Base-by-base conservation (phyloP, 2,888 invertebrate species). In the Tigriopus californicus region DNA sequence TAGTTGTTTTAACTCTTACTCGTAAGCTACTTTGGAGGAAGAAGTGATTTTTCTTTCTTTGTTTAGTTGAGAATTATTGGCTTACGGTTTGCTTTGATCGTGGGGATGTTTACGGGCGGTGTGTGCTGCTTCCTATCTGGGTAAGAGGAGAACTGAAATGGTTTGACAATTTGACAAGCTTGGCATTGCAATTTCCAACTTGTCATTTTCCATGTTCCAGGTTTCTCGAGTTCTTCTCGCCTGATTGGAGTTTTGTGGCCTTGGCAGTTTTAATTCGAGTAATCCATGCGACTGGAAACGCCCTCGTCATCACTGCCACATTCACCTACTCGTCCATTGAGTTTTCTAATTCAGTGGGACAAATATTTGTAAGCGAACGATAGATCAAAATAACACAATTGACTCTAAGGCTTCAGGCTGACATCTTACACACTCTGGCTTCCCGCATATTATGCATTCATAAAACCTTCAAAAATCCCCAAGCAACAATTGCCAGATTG, bases 341-440 rank as follows among this genome's bases (percentile, higher is more conserved):
- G 53, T 66, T 66, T 58, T 65, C 66, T 10, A 58, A 62, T 20
- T 61, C 61, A 13, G 63, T 66, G 22, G 64, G 65, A 6, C 62
- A 62, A 57, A 62, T 66, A n/a, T 66, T 66, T 61, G 66, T 66
- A 60, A 66, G 66, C 64, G n/a, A n/a, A n/a, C n/a, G n/a, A 22
- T 46, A 51, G 4, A 44, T 13, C 24, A 24, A 22, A 2, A 13
- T 41, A 44, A 44, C 10, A 13, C n/a, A 13, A 41, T 22, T 54
- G 4, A 42, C n/a, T 42, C 24, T n/a, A n/a, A 22, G 33, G 33
- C 33, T 5, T 5, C 33, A 33, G 8, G 12, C 20, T 54, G 56
- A 20, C 20, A 6, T 15, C n/a, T 56, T 54, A 18, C 11, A 5
- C 8, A 8, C 33, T 33, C 33, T 5, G 33, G 33, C 33, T 33